A percentile compares a stretch with the other conserved stretches of the same genome.
phyloP scores from a whole-genome alignment of 2,888 invertebrate species.

The Octodonta nipae region DNA sequence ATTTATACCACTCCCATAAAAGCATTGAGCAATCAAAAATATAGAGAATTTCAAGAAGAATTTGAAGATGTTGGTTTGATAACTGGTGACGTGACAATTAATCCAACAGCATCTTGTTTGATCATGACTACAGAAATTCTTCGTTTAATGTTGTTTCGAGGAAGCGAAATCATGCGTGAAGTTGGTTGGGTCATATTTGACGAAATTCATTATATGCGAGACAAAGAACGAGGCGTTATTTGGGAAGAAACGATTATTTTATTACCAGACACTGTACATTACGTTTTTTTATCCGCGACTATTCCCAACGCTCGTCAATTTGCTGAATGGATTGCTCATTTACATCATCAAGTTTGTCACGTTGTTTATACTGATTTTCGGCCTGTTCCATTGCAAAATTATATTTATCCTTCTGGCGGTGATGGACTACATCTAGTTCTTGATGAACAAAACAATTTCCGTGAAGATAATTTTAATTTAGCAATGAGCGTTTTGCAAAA shows the following conservation, averaged over 20 bases:
- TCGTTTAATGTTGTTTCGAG: constrained; percentile 94
- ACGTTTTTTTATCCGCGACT: constrained; percentile 96
- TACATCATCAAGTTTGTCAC: constrained; percentile 94
- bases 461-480: constrained; percentile 91
- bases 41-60: constrained; percentile 91
- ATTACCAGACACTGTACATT: constrained; percentile 92
- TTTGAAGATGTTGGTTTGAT: constrained; percentile 96
- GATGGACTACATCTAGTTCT: constrained; percentile 93
- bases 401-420: constrained; percentile 92
- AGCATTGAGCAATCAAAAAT: constrained; percentile 97
- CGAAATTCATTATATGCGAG: constrained; percentile 99
- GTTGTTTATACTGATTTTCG: constrained; percentile 97
- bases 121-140: constrained; percentile 99
- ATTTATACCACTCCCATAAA: constrained; percentile 99
- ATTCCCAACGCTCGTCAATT: constrained; percentile 98
- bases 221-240: constrained; percentile 96
- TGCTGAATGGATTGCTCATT: constrained; percentile 84
- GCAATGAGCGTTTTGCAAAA: constrained; percentile 84
- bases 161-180: constrained; percentile 96
- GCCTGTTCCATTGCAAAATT: constrained; percentile 95
- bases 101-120: constrained; percentile 91
- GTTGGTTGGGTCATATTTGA: constrained; percentile 99
- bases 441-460: constrained; percentile 85
- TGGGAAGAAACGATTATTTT: constrained; percentile 99
- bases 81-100: constrained; percentile 98